Percentiles rank a stretch among this genome's conserved stretches.
These are phyloP conservation scores for Emmelina monodactyla DNA, from an alignment of 2,888 invertebrate species.

Conservation along the genomic window DNA sequence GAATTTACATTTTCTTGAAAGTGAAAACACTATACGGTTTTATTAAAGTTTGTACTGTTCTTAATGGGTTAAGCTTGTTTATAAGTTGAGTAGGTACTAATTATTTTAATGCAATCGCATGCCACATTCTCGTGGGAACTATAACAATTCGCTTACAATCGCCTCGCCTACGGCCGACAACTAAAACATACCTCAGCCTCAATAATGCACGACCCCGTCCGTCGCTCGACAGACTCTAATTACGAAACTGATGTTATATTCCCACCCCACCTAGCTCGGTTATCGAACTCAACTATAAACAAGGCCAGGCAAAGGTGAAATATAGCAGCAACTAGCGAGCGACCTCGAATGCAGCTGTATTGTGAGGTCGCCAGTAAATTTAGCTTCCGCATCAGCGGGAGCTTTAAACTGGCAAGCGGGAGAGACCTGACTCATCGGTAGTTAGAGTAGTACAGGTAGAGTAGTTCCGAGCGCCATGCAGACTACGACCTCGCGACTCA, in stretches of 20 bases:
- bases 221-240: slow-evolving; percentile 33
- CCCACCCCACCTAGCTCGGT: slow-evolving; percentile 40
- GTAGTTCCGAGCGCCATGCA: slow-evolving; percentile 29
- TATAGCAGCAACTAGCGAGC: slow-evolving; percentile 27
- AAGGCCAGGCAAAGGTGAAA: slow-evolving; percentile 48
- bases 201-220: slow-evolving; percentile 47
- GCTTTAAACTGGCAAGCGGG: slow-evolving; percentile 23
- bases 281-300: slow-evolving; percentile 43
- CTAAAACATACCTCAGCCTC: slow-evolving; percentile 26
- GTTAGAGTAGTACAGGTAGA: slow-evolving; percentile 11
- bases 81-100: no score
- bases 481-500: slow-evolving; percentile 28
- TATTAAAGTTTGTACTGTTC: no score
- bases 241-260: slow-evolving; percentile 34
- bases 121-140: slow-evolving; percentile 35
- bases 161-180: slow-evolving; percentile 24
- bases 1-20: not conserved
- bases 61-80: no score
- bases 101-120: not conserved
- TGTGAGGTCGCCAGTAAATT: slow-evolving; percentile 38
- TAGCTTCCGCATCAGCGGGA: slow-evolving; percentile 46
- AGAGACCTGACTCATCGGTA: slow-evolving; percentile 23
- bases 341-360: slow-evolving; percentile 42
- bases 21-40: not conserved
- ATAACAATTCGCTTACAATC: slow-evolving; percentile 42